Evolutionary conservation across 2,797 vertebrate genomes (phyloP).

Genomic region (Buceros bicornis): DNA sequence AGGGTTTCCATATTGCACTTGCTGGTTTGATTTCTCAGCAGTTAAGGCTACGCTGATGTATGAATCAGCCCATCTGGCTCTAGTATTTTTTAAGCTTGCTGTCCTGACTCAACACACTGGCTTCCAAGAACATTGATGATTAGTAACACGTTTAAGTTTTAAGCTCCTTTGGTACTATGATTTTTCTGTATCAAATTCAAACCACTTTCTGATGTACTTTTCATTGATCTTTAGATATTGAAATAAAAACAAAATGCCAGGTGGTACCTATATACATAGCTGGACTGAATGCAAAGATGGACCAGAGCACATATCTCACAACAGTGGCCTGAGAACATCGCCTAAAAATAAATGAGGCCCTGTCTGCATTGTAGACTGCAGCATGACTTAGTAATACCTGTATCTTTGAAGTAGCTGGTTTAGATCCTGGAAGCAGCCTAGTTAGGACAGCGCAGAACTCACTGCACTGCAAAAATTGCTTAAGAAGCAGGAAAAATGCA

Average conservation of each 20-base stretch:
- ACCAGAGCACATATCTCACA: neutral
- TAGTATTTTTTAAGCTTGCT: conserved; percentile 35
- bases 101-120: neutral
- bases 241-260: neutral
- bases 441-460: neutral
- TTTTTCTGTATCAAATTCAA: conserved; percentile 33
- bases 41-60: neutral
- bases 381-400: neutral
- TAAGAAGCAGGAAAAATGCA: neutral
- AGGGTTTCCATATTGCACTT: conserved; percentile 10
- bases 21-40: conserved; percentile 45
- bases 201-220: neutral
- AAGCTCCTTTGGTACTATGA: neutral
- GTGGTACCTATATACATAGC: neutral
- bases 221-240: neutral
- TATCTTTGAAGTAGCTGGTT: neutral
- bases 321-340: neutral
- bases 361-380: neutral
- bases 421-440: neutral
- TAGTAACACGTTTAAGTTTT: conserved; percentile 43
- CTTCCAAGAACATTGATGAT: conserved; percentile 51
- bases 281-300: neutral
- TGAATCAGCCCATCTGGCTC: conserved; percentile 50
- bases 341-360: neutral
- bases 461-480: neutral